Evolutionary conservation across 1,140 invertebrate genomes (phyloP), one percentile per base, ranked within the genome.

Genomic region (Phortica variegata): DNA sequence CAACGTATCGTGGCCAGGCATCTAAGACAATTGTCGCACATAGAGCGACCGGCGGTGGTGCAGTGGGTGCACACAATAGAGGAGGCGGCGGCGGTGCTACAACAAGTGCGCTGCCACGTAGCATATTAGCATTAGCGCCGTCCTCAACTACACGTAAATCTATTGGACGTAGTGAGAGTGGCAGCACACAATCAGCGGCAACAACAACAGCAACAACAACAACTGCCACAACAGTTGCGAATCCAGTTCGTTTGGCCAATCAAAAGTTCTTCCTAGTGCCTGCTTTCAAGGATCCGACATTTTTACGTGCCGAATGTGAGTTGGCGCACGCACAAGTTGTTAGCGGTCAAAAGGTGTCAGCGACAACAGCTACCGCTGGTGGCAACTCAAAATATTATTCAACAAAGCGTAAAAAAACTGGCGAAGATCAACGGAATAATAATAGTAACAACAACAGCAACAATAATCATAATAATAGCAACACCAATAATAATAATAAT

Each of bases 261-360:
- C 61, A 69, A 31, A 56, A 56, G 7, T 74, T 65, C 37, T 74
- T 74, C 18, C 47, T 71, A 10, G 47, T 73, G 2, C 52, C 66
- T 33, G 58, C 47, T 41, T 75, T 56, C 49, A 61, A 69, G 50
- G 70, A 75, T 56, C 56, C 62, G 20, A 60, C 56, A 16, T 76
- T 76, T 38, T 52, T 76, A 0, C 72, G 70, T 54, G 62, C 57
- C 37, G 73, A 76, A 52, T 76, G 68, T 48, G 73, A 70, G 31
- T 42, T 75, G 54, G 73, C 73, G n/a, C 65, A 68, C 40, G 58
- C 70, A n/a, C 73, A 73, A 56, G 60, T 75, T 10, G 18, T 33
- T 38, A 48, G 51, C 56, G 9, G 20, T 40, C 12, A 44, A 44
- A 6, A 15, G 9, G 46, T 7, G 29, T 13, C 56, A 43, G 18